Evolutionary conservation across 2,797 vertebrate species (phyloP), one percentile per base, ranked within the genome.

Genomic region (Adrianichthys oophorus): DNA sequence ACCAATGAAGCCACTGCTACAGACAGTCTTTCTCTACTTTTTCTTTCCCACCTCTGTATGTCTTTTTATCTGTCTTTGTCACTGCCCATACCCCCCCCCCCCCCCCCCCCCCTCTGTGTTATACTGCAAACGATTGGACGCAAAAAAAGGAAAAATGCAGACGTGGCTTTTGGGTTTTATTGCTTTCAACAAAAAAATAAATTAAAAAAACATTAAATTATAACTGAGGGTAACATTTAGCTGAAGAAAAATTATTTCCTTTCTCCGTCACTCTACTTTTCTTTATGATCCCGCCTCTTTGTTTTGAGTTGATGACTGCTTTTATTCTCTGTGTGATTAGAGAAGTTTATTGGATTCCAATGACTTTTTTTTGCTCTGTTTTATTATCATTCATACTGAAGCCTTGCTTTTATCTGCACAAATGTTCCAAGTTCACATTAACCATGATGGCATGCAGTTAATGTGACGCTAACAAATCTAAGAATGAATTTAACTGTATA

Each of bases 1-100:
- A 78, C 85, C 83, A 65, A 74, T 87, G 85, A 81, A 83, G 69
- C 78, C 78, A 81, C 70, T 72, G 81, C 86, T 83, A 85, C 68
- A 85, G 84, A 77, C 77, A 78, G 52, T 53, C 53, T 51, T 32
- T 50, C 41, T 62, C 59, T 26, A 52, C n/a, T 48, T 41, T 45
- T 51, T 52, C 42, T 50, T 21, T 49, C 17, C 46, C 48, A 43
- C 19, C 48, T 60, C 43, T 52, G 14, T 50, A 24, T 48, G 17
- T 52, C 48, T 52, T 16, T 51, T 26, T 63, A 19, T 53, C 48
- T 65, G 41, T n/a, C 6, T 41, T 2, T 41, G 15, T 23, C 17
- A 48, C 32, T 24, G 7, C 56, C 52, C 55, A 54, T 56, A 48
- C 50, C 58, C 43, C 52, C 54, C 26, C 10, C 65, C 56, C 57